Evolutionary conservation across 2,113 vertebrate genomes (phyloP).

Genomic region (Cebus imitator): DNA sequence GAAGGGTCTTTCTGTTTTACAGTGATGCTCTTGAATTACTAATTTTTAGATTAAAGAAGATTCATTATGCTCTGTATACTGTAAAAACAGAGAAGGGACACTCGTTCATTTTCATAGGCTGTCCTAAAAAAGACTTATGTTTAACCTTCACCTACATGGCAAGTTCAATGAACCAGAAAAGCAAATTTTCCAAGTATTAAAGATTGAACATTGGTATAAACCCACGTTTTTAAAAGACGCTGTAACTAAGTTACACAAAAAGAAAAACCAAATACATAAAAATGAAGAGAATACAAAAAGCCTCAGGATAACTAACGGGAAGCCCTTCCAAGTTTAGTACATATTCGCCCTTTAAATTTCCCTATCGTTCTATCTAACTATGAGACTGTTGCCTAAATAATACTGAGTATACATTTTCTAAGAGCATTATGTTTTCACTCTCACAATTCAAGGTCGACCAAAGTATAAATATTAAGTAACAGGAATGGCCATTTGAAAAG

Average conservation of each 20-base stretch:
- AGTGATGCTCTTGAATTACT: not conserved
- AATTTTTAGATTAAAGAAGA: not conserved
- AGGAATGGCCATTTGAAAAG: slow-evolving; percentile 59
- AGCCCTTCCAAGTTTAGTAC: not conserved
- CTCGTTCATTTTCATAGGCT: not conserved
- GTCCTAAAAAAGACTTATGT: slow-evolving; percentile 6
- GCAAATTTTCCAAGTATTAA: not conserved
- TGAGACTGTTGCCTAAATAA: not conserved
- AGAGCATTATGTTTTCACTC: not conserved
- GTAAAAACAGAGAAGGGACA: not conserved
- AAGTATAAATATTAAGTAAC: slow-evolving; percentile 42
- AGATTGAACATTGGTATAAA: not conserved
- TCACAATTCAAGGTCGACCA: not conserved
- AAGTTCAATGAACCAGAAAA: slow-evolving; percentile 30
- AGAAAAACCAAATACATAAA: not conserved
- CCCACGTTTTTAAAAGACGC: not conserved
- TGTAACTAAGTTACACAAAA: not conserved
- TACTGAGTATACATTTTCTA: not conserved
- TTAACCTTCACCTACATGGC: not conserved
- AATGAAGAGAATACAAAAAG: not conserved
- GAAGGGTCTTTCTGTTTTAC: not conserved
- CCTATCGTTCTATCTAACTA: not conserved
- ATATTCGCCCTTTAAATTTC: not conserved
- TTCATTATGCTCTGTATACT: not conserved
- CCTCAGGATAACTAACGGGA: not conserved